Evolutionary conservation across 2,113 vertebrate genomes (phyloP).

Genomic region (Gopherus flavomarginatus): DNA sequence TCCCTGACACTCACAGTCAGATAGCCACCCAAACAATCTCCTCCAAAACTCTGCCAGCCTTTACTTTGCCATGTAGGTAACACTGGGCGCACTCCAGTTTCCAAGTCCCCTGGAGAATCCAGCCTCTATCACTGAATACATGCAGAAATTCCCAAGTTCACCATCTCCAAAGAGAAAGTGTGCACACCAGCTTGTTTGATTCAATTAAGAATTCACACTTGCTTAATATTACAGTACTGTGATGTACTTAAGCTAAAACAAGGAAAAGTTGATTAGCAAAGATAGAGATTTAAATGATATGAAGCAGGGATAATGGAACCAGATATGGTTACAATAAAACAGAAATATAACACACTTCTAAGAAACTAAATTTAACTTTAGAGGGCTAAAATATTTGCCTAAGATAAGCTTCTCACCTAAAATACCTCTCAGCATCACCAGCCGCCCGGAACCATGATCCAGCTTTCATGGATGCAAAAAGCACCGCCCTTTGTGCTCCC

Average conservation of each 20-base stretch:
- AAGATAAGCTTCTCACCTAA: not conserved
- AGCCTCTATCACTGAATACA: not conserved
- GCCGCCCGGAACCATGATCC: not conserved
- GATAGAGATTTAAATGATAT: not conserved
- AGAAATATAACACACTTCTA: not conserved
- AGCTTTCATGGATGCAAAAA: not conserved
- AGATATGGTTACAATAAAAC: not conserved
- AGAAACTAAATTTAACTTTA: not conserved
- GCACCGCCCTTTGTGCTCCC: not conserved
- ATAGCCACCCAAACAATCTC: not conserved
- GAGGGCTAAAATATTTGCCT: not conserved
- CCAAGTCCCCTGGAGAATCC: not conserved
- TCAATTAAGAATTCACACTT: not conserved
- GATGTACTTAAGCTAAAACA: not conserved
- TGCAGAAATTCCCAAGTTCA: not conserved
- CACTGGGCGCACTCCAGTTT: not conserved
- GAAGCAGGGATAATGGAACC: not conserved
- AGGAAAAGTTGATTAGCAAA: not conserved
- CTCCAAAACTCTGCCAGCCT: not conserved
- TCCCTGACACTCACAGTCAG: not conserved
- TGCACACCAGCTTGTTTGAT: not conserved
- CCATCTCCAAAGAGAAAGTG: not conserved
- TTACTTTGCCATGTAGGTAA: not conserved
- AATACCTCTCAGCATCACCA: not conserved
- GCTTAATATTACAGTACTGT: not conserved